These are phyloP conservation scores for Cerastoderma edule DNA, from an alignment of 2,888 invertebrate genomes.

Conservation along the genomic window DNA sequence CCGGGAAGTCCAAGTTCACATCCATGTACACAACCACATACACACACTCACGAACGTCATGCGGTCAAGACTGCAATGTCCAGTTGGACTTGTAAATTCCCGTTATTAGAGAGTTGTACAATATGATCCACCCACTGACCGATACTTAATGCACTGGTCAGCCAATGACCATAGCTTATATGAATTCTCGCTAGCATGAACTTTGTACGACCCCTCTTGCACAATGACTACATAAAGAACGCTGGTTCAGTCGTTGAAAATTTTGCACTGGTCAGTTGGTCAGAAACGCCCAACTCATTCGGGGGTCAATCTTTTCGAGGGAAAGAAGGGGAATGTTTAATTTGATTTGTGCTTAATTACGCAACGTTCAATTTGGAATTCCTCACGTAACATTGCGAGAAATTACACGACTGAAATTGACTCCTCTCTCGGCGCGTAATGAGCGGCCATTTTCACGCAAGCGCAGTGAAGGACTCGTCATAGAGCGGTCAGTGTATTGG, in stretches of 20 bases:
- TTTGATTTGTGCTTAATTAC: no score
- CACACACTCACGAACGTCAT: no score
- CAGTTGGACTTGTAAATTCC: conserved; percentile 19
- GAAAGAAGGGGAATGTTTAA: no score
- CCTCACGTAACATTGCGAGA: conserved; percentile 16
- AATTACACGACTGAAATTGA: conserved; percentile 20
- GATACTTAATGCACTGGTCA: conserved; percentile 58
- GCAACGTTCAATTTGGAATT: no score
- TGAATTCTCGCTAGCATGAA: conserved; percentile 71
- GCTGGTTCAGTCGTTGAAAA: conserved; percentile 32
- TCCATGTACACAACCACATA: no score
- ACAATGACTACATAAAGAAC: conserved; percentile 76
- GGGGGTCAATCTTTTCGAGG: no score
- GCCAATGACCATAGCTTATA: conserved; percentile 76
- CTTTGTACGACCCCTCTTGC: conserved; percentile 74
- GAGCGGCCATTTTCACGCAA: conserved; percentile 29
- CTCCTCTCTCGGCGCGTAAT: conserved; percentile 32
- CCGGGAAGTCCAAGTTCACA: conserved; percentile 30
- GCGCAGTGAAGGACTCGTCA: conserved; percentile 6
- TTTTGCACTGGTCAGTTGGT: conserved; percentile 14
- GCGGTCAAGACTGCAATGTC: conserved; percentile 15
- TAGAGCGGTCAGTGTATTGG: conserved; percentile 5
- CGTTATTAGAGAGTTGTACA: conserved; percentile 52
- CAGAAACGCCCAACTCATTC: conserved; percentile 1
- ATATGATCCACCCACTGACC: conserved; percentile 58